Evolutionary conservation across 2,113 vertebrate genomes (phyloP), one percentile per base, ranked within the genome.

Genomic region (Megaleporinus macrocephalus): DNA sequence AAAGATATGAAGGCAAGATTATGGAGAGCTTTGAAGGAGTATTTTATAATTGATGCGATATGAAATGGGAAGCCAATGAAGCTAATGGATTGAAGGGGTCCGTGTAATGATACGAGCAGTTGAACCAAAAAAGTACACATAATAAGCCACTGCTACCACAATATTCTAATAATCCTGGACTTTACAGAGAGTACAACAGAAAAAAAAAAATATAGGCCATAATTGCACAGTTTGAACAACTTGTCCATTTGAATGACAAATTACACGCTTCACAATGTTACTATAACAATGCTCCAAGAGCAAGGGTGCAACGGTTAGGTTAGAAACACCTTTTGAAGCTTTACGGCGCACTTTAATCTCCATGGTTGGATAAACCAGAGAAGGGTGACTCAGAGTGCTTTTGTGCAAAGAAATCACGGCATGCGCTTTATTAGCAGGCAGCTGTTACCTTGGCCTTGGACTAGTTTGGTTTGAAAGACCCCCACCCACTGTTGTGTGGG

Each of bases 401-500:
- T 27, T 30, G 62, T 65, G 62, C 16, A 5, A 70, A 44, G 57
- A 61, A 61, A 61, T 24, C 55, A 49, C 29, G 27, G 12, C 26
- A 63, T 80, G 62, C 4, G 18, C 62, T 79, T 63, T 65, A 68
- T 80, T 72, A 76, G 27, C 49, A 81, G 47, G 41, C 73, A 72
- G 66, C 69, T 74, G 53, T 55, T 79, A 27, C 71, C 3, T 66
- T 76, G 72, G 59, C 77, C 73, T 83, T 86, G 76, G 77, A 83
- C 77, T 65, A 70, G 72, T 66, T 78, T 13, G 59, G 78, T 83
- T 89, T 90, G 87, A 87, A 92, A 92, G 85, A 74, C 83, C 86
- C 83, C 86, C 89, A 90, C 89, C 90, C 84, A 92, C 90, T 27
- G 86, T 84, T 86, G 90, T 93, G 92, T 92, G 91, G 90, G 91